These are phyloP conservation scores for Mactra quadrangularis DNA, from an alignment of 1,140 invertebrate species.

Conservation along the genomic window DNA sequence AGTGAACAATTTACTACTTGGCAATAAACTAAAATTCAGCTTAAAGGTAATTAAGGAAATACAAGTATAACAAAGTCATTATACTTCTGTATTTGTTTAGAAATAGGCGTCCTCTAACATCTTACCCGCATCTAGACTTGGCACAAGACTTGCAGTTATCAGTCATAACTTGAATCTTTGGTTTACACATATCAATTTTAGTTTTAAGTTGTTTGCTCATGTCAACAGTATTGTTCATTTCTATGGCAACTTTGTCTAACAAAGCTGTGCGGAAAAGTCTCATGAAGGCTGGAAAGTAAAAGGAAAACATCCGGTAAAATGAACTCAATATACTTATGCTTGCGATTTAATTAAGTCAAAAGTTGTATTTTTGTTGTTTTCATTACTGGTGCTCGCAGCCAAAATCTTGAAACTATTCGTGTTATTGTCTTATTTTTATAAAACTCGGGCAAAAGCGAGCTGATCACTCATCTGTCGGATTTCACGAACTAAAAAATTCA, in stretches of 20 bases:
- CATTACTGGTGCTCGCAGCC: background rate
- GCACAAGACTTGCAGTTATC: constrained; percentile 28
- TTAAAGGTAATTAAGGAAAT: too few species aligned
- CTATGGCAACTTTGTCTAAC: constrained; percentile 38
- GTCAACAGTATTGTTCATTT: constrained; percentile 45
- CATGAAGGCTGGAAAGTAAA: constrained; percentile 12
- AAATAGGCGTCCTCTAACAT: too few species aligned
- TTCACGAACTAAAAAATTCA: too few species aligned
- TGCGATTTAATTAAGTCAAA: background rate
- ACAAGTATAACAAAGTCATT: too few species aligned
- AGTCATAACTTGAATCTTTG: background rate
- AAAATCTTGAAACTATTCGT: background rate
- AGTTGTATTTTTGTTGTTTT: too few species aligned
- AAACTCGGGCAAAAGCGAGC: too few species aligned
- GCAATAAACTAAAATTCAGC: too few species aligned
- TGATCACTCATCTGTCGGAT: too few species aligned
- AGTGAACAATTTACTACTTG: too few species aligned
- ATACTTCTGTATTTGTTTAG: too few species aligned
- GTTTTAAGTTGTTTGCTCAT: constrained; percentile 28
- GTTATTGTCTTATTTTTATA: background rate
- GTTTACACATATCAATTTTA: constrained; percentile 32
- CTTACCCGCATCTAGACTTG: constrained; percentile 36
- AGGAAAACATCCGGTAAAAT: too few species aligned
- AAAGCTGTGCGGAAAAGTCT: constrained; percentile 39
- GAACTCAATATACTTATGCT: background rate